These are phyloP conservation scores for Hedya salicella DNA, from an alignment of 2,888 invertebrate species.

Conservation along the genomic window DNA sequence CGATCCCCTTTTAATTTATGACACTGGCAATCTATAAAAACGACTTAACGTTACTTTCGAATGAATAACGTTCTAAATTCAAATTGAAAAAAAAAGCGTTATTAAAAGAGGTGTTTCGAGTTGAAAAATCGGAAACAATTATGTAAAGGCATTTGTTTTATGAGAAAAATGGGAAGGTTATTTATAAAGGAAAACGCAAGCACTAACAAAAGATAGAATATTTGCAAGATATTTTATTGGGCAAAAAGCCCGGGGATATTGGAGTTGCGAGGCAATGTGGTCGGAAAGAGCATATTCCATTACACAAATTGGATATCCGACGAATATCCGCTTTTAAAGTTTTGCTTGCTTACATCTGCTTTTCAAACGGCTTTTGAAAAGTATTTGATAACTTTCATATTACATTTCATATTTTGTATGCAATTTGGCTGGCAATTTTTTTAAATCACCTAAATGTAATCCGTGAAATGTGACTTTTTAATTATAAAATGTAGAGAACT, in stretches of 20 bases:
- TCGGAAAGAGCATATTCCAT: conserved; percentile 30
- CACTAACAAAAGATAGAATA: conserved; percentile 29
- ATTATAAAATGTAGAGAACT: too few relatives aligned
- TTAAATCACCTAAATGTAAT: too few relatives aligned
- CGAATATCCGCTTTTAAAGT: conserved; percentile 13
- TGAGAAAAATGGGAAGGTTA: conserved; percentile 21
- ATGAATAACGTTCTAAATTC: conserved; percentile 30
- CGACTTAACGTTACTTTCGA: conserved; percentile 8
- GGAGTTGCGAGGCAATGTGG: conserved; percentile 35
- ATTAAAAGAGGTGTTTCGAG: conserved; percentile 21
- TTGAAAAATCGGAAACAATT: conserved; percentile 35
- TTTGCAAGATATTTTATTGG: conserved; percentile 31
- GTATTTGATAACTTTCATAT: not conserved
- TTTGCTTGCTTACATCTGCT: not conserved
- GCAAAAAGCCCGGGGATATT: conserved; percentile 15
- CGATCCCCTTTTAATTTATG: conserved; percentile 24
- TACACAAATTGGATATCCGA: conserved; percentile 29
- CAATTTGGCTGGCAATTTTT: not conserved
- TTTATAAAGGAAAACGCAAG: conserved; percentile 29
- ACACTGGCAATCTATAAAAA: conserved; percentile 29
- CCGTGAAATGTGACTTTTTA: too few relatives aligned
- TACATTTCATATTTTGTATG: not conserved
- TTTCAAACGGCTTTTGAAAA: not conserved
- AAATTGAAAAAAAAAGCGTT: conserved; percentile 26
- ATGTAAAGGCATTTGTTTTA: conserved; percentile 8